These are phyloP conservation scores for Lamprotornis superbus DNA, from an alignment of 2,113 vertebrate genomes.

Conservation along the genomic window DNA sequence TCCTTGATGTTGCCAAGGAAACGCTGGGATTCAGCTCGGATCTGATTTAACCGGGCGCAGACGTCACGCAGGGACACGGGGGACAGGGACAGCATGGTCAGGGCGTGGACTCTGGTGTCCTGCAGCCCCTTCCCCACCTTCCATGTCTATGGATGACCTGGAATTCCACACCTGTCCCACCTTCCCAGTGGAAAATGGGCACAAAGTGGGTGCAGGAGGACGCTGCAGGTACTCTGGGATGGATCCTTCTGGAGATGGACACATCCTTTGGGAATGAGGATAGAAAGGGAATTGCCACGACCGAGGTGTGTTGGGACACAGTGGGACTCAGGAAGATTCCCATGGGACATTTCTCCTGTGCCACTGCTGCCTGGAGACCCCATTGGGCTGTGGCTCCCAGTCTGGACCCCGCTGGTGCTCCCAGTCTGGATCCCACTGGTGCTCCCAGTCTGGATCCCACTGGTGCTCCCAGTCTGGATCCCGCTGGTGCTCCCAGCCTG, in stretches of 20 bases:
- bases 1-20: slow-evolving; percentile 51
- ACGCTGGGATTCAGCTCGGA: not conserved
- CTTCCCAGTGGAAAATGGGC: rapidly evolving
- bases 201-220: rapidly evolving
- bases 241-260: not conserved
- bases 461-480: rapidly evolving
- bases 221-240: rapidly evolving
- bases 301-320: rapidly evolving
- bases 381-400: not conserved
- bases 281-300: rapidly evolving
- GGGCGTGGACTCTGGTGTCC: not conserved
- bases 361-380: not conserved
- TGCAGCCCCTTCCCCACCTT: too few species aligned
- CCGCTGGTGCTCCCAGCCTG: too few species aligned
- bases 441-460: too few species aligned
- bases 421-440: rapidly evolving
- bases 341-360: not conserved
- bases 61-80: not conserved
- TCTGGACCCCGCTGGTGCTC: not conserved
- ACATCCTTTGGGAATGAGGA: rapidly evolving
- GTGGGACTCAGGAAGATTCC: rapidly evolving
- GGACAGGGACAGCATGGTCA: not conserved
- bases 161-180: rapidly evolving
- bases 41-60: not conserved
- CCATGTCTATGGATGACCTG: not conserved